Base-by-base conservation (phyloP, 2,888 invertebrate genomes). In the Venustoraphidia nigricollis region DNA sequence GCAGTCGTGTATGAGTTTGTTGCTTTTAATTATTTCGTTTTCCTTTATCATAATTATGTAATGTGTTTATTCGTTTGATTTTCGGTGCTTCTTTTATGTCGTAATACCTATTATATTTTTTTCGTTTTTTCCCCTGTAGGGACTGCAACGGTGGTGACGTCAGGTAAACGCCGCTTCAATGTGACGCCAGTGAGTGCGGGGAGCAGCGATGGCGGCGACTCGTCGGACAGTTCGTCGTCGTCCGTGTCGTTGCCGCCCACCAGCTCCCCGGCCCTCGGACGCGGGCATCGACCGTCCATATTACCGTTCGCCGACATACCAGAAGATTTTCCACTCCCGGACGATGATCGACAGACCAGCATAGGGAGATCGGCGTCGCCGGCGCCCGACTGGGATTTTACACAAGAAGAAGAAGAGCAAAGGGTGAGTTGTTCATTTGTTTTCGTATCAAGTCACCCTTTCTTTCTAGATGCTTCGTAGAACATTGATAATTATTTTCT, bases 81-180 rank as follows among this genome's bases (percentile, higher is more conserved):
- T 39, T 39, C 39, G 11, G 11, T 39, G 39, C 14, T 39, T 14
- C 3, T 39, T 9, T 14, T 39, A n/a, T 10, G 9, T 39, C 27
- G 27, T 10, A 14, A n/a, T 41, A 41, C 13, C 6, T 11, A 14
- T 4, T 10, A 13, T 10, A 27, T 14, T 48, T 46, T 42, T 10
- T 17, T 44, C 51, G 44, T 50, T 38, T 44, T 53, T 54, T 46
- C 50, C 57, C 58, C 49, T 54, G 48, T 36, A 45, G 51, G 48
- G 50, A 49, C 51, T 34, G 46, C 50, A 53, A 54, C 50, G 54
- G 52, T 56, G 47, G 56, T 56, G 45, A 52, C 59, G 46, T 54
- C 61, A 41, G 54, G 57, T 45, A 57, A 56, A 38, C 63, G 73
- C 45, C 72, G 75, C 51, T 75, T 75, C 64, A 73, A 73, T 60